These are phyloP conservation scores for Holacanthella duospinosa DNA, from an alignment of 2,888 invertebrate species.

Conservation along the genomic window DNA sequence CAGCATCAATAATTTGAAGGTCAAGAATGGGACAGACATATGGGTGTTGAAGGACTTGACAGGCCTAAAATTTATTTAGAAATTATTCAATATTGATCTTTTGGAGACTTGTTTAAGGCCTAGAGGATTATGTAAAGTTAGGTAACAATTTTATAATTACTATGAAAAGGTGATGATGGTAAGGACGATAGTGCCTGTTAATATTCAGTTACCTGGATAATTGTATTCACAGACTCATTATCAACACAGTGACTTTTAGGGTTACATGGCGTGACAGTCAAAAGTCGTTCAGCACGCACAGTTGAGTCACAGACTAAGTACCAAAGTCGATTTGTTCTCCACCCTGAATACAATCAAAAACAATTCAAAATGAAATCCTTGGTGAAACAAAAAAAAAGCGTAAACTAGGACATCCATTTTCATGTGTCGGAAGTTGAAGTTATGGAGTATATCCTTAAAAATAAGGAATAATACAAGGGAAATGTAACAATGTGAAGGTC, in stretches of 20 bases:
- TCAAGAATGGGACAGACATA: slow-evolving; percentile 84
- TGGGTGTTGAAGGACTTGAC: slow-evolving; percentile 78
- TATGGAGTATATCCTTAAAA: no score
- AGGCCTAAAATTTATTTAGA: slow-evolving; percentile 50
- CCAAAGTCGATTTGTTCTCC: slow-evolving; percentile 79
- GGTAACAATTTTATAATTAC: no score
- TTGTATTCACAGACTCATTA: slow-evolving; percentile 16
- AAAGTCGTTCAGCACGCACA: slow-evolving; percentile 63
- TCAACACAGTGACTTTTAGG: slow-evolving; percentile 47
- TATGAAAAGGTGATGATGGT: no score
- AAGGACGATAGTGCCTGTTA: no score
- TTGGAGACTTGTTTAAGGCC: no score
- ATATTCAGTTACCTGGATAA: slow-evolving; percentile 15
- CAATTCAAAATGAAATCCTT: background rate
- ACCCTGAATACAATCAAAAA: slow-evolving; percentile 46
- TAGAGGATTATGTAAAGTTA: no score
- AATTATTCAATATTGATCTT: no score
- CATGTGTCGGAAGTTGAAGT: no score
- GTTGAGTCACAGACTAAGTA: slow-evolving; percentile 75
- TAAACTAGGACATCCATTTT: background rate
- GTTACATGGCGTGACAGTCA: slow-evolving; percentile 55
- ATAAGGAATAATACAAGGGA: no score
- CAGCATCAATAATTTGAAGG: slow-evolving; percentile 53
- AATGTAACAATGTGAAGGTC: no score
- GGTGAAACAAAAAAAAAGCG: background rate